Evolutionary conservation across 2,113 vertebrate species (phyloP).

Genomic region (Silurus meridionalis): DNA sequence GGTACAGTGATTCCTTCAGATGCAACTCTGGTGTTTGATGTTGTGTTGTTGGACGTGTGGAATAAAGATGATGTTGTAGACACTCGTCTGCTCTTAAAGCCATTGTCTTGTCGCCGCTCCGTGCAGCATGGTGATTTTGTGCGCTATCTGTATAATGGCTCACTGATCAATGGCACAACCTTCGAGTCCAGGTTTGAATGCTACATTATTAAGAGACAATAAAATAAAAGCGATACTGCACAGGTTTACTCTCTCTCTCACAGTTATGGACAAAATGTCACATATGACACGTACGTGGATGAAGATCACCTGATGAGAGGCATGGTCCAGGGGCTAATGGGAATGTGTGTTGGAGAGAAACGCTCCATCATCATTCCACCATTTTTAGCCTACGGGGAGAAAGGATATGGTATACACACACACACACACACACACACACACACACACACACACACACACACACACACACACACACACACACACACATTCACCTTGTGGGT

Average conservation of each 20-base stretch:
- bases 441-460: not conserved
- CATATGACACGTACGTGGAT: conserved; percentile 88
- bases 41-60: conserved; percentile 90
- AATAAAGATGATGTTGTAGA: conserved; percentile 87
- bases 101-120: conserved; percentile 79
- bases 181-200: conserved; percentile 88
- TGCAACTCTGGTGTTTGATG: conserved; percentile 87
- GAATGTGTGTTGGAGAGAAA: conserved; percentile 95
- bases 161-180: conserved; percentile 82
- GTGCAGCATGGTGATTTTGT: conserved; percentile 88
- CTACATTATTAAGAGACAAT: not conserved
- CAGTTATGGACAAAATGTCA: conserved; percentile 83
- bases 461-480: no score
- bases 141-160: conserved; percentile 94
- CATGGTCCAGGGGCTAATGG: conserved; percentile 91
- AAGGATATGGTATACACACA: conserved; percentile 82
- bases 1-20: conserved; percentile 89
- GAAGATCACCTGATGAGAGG: conserved; percentile 90
- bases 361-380: conserved; percentile 88
- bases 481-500: not conserved
- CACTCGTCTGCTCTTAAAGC: conserved; percentile 77
- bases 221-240: not conserved
- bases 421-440: not conserved
- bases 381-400: conserved; percentile 91
- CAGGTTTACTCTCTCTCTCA: conserved; percentile 60